These are phyloP conservation scores for Archivesica marissinica DNA, from an alignment of 1,140 invertebrate genomes.

Conservation along the genomic window DNA sequence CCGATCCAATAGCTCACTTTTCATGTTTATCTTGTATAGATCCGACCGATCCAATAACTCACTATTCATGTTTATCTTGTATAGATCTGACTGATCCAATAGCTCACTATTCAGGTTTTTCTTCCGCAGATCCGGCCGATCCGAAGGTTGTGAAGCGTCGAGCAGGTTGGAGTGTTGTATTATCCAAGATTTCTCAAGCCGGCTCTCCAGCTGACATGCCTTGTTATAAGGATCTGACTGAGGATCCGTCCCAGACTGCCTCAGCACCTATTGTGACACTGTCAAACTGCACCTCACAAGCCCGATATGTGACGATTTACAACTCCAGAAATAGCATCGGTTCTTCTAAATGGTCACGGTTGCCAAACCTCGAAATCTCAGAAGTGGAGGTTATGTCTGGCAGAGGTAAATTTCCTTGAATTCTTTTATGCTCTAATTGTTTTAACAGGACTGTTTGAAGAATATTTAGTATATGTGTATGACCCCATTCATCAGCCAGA, in stretches of 20 bases:
- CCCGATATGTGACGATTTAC: not conserved
- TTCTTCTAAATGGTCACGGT: not conserved
- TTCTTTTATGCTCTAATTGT: too few relatives aligned
- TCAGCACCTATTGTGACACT: not conserved
- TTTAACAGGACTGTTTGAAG: too few relatives aligned
- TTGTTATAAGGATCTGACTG: not conserved
- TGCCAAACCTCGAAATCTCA: constrained; percentile 3
- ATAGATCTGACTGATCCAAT: too few relatives aligned
- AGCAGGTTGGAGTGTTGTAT: not conserved
- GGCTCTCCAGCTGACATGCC: not conserved
- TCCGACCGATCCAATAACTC: too few relatives aligned
- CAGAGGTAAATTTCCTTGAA: too few relatives aligned
- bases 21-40: too few relatives aligned
- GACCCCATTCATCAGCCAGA: too few relatives aligned
- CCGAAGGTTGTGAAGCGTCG: not conserved
- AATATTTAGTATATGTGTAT: too few relatives aligned
- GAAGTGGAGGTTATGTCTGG: not conserved
- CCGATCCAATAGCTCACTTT: too few relatives aligned
- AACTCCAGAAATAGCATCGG: not conserved
- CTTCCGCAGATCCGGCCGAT: not conserved
- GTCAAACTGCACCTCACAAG: not conserved
- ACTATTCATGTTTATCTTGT: too few relatives aligned
- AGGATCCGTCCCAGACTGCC: not conserved
- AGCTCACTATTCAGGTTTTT: too few relatives aligned
- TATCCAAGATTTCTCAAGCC: not conserved